Evolutionary conservation across 1,140 invertebrate species (phyloP).

Genomic region (Tetraneura akinire): DNA sequence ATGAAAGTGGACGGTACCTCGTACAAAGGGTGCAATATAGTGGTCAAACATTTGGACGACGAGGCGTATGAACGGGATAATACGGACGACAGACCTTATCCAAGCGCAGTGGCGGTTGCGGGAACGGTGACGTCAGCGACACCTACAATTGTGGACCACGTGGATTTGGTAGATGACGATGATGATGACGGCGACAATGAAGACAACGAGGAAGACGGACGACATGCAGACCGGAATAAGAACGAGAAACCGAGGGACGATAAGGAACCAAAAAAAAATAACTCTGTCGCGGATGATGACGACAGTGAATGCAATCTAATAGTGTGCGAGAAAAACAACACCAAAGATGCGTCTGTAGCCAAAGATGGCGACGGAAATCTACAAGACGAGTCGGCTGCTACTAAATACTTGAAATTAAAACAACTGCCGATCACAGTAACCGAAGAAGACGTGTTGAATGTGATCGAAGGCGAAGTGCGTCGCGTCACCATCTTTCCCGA

Average conservation of each 20-base stretch:
- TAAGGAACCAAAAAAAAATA: background rate
- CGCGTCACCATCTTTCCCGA: constrained; percentile 10
- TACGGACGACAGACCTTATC: constrained; percentile 31
- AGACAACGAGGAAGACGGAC: background rate
- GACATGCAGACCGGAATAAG: too few species aligned
- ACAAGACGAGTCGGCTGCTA: background rate
- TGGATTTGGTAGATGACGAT: constrained; percentile 1
- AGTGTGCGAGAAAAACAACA: background rate
- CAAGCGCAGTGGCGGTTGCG: background rate
- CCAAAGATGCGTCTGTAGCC: background rate
- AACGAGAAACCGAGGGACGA: background rate
- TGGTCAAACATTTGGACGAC: constrained; percentile 30
- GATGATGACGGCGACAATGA: background rate
- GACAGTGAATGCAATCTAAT: background rate
- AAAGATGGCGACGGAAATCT: background rate
- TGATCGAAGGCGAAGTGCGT: background rate
- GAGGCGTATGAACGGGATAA: constrained; percentile 26
- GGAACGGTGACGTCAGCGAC: too few species aligned
- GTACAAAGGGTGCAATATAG: background rate
- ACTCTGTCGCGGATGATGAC: background rate
- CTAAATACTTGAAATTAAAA: constrained; percentile 25
- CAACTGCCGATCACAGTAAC: constrained; percentile 33
- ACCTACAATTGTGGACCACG: constrained; percentile 17
- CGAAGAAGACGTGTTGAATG: constrained; percentile 16
- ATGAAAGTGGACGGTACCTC: background rate